Evolutionary conservation across 2,113 vertebrate genomes (phyloP).

Genomic region (Circaetus cinerascens): DNA sequence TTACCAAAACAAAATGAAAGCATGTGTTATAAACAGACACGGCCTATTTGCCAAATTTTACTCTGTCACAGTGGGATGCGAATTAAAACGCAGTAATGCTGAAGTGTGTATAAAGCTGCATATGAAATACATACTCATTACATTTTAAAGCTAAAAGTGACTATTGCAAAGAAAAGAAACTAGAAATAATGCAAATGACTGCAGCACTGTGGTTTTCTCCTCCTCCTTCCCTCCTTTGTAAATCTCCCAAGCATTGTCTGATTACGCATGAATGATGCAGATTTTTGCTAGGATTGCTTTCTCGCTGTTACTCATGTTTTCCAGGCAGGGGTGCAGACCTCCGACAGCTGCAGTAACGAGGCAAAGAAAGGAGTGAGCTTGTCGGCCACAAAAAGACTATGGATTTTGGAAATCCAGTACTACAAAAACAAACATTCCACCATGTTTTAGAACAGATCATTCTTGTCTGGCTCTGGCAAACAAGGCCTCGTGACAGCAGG

Average conservation of each 20-base stretch:
- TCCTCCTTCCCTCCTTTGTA: background rate
- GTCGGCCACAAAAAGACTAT: background rate
- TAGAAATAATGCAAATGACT: background rate
- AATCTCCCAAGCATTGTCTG: conserved; percentile 1
- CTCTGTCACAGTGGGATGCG: fast-evolving
- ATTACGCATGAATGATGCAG: background rate
- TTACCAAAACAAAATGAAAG: background rate
- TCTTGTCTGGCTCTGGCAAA: background rate
- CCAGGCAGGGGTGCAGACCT: conserved; percentile 51
- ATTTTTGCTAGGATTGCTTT: background rate
- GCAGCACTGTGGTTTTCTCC: background rate
- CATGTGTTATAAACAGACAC: background rate
- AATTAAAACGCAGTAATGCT: background rate
- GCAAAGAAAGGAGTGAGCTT: conserved; percentile 15
- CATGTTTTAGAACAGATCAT: background rate
- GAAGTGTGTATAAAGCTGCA: background rate
- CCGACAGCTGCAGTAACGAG: background rate
- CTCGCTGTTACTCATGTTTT: conserved; percentile 1
- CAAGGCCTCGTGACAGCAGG: background rate
- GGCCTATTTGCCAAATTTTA: background rate
- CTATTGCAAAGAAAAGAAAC: background rate
- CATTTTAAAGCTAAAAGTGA: background rate
- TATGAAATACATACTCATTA: background rate
- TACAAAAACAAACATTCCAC: conserved; percentile 16
- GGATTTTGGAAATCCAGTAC: conserved; percentile 33